Base-by-base conservation (phyloP, 2,888 invertebrate species). In the Alcis repandata region DNA sequence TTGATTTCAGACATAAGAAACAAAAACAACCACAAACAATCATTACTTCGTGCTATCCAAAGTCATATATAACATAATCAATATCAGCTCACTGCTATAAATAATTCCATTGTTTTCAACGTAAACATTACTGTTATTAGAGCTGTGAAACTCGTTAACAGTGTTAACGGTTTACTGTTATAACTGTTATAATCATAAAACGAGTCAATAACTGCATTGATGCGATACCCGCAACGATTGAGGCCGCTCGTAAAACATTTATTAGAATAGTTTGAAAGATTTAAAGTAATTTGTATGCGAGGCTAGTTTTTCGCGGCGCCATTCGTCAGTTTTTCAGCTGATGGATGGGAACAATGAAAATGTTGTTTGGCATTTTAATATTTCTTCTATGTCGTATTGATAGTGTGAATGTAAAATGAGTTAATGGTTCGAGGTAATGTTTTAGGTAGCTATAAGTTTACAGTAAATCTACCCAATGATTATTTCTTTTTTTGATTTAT, bases 211-310 rank as follows among this genome's bases (percentile, higher is more conserved):
- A 54, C 59, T 64, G 63, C 59, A 64, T 8, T 45, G 59, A 54
- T 54, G 48, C 54, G 59, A 64, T 63, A 59, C n/a, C 63, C 63
- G 36, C 59, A 59, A 54, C 59, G 63, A 49, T 54, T 54, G 54
- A 58, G 48, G 48, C 49, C 48, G 59, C 15, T 59, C 59, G 48
- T 64, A 64, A 59, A 59, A 59, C 0, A 27, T 54, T 64, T 64
- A 54, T 41, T 64, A 54, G 6, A 40, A 22, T 46, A 59, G 57
- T 57, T 36, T 58, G 19, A 57, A 63, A 63, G 43, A 63, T 52
- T 63, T 45, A 51, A 45, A 62, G 36, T 38, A 45, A 45, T 57
- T 57, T 51, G 45, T 57, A 15, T 13, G 15, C 3, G 32, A 49
- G 13, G 13, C 11, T 41, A 22, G 33, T 36, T 43, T 59, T 54